Evolutionary conservation across 2,888 invertebrate species (phyloP), one percentile per base, ranked within the genome.

Genomic region (Meteorus colon): DNA sequence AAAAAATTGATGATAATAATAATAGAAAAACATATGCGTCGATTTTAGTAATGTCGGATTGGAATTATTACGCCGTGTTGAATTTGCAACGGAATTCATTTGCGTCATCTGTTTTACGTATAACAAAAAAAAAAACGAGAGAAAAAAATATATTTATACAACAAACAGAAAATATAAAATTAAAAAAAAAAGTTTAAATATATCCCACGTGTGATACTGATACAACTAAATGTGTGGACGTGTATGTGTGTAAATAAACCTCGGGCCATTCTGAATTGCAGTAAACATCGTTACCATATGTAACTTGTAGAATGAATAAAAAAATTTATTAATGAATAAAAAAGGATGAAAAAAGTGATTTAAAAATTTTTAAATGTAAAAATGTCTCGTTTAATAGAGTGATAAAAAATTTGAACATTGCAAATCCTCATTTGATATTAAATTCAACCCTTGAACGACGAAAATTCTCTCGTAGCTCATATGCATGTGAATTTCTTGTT

Each of bases 371-470:
- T 37, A 12, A 27, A 37, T 31, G 41, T 37, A 71, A 62, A 41
- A 60, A 41, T 37, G 34, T 34, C 51, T 14, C 27, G 14, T 31
- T 34, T 37, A 41, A 70, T 37, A 34, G 31, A 14, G 1, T 1
- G 6, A 65, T 65, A 37, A 65, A 65, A 65, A 65, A 19, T 65
- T 65, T 65, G n/a, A n/a, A 19, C 14, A 8, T 14, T 19, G 41
- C 41, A 63, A 72, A 72, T 63, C 48, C 45, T n/a, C 62, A 37
- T 63, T 63, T 19, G 45, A 63, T 63, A 72, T 72, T 72, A 72
- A 41, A 72, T 62, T 63, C 29, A 72, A 37, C 65, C 45, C 55
- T 8, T 6, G 19, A 19, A 41, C 12, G 8, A 55, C 55, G 8
- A 0, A 8, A 55, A 55, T 8, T 5, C 51, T 51, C 19, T 55